Base-by-base conservation (phyloP, 2,797 vertebrate species). In the Capromys pilorides region DNA sequence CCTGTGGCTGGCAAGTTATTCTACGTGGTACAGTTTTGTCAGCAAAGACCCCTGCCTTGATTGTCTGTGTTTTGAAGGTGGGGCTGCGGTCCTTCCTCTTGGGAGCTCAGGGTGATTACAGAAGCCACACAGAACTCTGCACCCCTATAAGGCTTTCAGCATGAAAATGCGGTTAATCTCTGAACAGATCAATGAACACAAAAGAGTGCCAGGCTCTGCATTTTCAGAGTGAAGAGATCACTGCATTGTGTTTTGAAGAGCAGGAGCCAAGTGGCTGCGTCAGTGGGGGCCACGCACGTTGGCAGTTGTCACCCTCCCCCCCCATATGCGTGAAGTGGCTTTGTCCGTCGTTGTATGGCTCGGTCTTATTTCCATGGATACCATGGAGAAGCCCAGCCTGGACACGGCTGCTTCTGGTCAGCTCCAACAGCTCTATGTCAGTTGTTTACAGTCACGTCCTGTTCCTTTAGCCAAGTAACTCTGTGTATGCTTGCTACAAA, bases 361-460 rank as follows among this genome's bases (percentile, higher is more conserved):
- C 26, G 96, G 97, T 97, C 94, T 90, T 96, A 97, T 98, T 98
- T 97, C 98, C 98, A 98, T 98, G 98, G 98, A 97, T 96, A 98
- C 98, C 86, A 2, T 94, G 94, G 92, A 28, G 97, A 97, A 96
- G 97, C 92, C 97, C 97, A 97, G 97, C 96, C 95, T 3, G 95
- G 97, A 97, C 96, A 96, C 97, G 97, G 86, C 97, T 97, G 97
- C 97, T 92, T 97, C 97, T 96, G 94, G 82, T 96, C 57, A 1
- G 89, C 67, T 2, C 66, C 81, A 96, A 98, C 96, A 96, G 95
- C 97, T 97, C 97, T 96, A 95, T 97, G 96, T 96, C 93, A 97
- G 95, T 81, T 88, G 95, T 96, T 96, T 93, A 88, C 92, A 89
- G 95, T 97, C 97, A 93, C 82, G 54, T 94, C 90, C 96, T 80